Conservation (phyloP, 1,140 invertebrate genomes). For the Onthophagus taurus region DNA sequence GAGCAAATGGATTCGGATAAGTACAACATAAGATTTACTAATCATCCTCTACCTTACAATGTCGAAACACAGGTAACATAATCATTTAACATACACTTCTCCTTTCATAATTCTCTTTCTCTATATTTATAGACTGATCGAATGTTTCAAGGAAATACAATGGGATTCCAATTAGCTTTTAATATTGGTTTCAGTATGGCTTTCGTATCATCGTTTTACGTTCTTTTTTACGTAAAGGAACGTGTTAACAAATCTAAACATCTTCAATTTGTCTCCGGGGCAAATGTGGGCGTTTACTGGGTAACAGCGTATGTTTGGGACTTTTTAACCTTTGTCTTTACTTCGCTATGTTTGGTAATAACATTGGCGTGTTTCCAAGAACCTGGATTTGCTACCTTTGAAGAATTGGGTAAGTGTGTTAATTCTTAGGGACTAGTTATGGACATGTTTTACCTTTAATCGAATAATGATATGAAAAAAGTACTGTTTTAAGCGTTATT, state of each 20-base stretch:
- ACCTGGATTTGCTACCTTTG: conserved; percentile 40
- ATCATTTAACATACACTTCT: background rate
- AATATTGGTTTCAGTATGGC: conserved; percentile 58
- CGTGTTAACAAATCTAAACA: conserved; percentile 49
- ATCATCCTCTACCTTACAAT: conserved; percentile 56
- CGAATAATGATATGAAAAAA: background rate
- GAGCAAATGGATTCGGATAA: conserved; percentile 28
- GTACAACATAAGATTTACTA: conserved; percentile 49
- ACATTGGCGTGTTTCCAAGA: conserved; percentile 50
- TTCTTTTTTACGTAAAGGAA: conserved; percentile 60
- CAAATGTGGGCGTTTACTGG: conserved; percentile 63
- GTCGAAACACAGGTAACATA: conserved; percentile 28
- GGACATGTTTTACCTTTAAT: background rate
- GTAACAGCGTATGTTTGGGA: conserved; percentile 62
- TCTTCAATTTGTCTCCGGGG: conserved; percentile 65
- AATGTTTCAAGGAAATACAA: conserved; percentile 42
- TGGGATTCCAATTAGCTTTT: conserved; percentile 53
- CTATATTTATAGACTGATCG: conserved; percentile 34
- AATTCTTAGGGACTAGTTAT: background rate
- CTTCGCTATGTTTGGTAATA: conserved; percentile 41
- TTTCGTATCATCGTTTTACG: conserved; percentile 65
- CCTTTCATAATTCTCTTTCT: background rate
- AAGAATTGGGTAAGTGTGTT: conserved; percentile 40
- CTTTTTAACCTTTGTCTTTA: conserved; percentile 51
- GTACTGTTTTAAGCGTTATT: no score